Conservation (phyloP, 2,113 vertebrate genomes). For the Pterocles orientalis region DNA sequence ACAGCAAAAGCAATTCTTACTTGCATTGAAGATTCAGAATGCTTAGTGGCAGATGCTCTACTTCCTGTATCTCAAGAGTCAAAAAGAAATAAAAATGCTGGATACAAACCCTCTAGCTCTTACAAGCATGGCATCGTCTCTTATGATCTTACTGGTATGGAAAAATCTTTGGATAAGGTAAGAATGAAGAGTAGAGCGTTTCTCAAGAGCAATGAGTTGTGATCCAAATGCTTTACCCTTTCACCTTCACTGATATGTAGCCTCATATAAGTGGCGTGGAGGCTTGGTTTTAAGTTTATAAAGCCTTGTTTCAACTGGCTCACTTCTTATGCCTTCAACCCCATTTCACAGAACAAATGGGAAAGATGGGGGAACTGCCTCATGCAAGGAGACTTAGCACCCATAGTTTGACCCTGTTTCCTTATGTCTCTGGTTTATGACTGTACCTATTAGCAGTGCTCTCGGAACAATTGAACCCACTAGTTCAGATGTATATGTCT, state of each 20-base stretch:
- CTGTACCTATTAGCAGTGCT: background rate
- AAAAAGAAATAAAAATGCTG: conserved; percentile 28
- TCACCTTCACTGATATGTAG: background rate
- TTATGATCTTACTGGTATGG: background rate
- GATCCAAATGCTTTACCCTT: background rate
- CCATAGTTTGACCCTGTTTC: background rate
- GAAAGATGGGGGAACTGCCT: background rate
- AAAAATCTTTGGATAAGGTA: conserved; percentile 68
- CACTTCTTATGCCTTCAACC: background rate
- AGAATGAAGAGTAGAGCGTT: background rate
- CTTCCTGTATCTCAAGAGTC: conserved; percentile 36
- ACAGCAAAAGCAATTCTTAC: conserved; percentile 75
- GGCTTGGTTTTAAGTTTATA: background rate
- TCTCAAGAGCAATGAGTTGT: background rate
- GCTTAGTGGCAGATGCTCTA: conserved; percentile 34
- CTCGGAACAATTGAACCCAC: background rate
- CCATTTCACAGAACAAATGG: background rate
- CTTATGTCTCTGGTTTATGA: background rate
- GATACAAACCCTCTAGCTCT: conserved; percentile 37
- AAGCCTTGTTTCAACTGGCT: background rate
- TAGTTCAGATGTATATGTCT: fast-evolving
- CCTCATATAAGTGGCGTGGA: background rate
- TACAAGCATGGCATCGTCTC: conserved; percentile 26
- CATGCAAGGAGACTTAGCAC: background rate
- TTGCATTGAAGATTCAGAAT: conserved; percentile 68